Evolutionary conservation across 2,888 invertebrate genomes (phyloP).

Genomic region (Galerucella pusilla): DNA sequence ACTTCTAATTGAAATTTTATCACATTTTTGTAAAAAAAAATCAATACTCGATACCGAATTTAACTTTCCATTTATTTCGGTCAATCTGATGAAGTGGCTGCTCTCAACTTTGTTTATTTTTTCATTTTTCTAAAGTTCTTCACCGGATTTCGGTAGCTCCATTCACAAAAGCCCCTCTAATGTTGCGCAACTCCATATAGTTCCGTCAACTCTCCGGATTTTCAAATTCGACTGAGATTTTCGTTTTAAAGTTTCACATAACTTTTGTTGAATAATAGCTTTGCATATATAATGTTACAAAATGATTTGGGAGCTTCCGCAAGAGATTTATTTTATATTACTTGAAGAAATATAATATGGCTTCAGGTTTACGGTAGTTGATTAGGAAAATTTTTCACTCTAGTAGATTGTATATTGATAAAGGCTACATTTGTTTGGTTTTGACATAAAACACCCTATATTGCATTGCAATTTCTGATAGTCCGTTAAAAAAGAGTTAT

Average conservation of each 20-base stretch:
- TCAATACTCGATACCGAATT: constrained; percentile 24
- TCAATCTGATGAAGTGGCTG: constrained; percentile 6
- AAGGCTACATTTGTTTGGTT: too few relatives aligned
- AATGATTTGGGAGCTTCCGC: not conserved
- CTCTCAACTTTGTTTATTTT: not conserved
- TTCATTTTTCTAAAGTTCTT: constrained; percentile 4
- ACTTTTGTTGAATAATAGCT: constrained; percentile 2
- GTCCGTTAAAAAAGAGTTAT: too few relatives aligned
- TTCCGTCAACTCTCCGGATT: constrained; percentile 4
- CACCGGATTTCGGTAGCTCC: not conserved
- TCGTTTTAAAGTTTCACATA: constrained; percentile 4
- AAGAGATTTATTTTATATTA: constrained; percentile 1
- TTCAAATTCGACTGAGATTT: constrained; percentile 5
- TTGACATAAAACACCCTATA: too few relatives aligned
- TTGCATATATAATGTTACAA: constrained; percentile 3
- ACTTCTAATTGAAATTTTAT: not conserved
- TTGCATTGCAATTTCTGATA: too few relatives aligned
- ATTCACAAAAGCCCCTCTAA: constrained; percentile 8
- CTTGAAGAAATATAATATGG: not conserved
- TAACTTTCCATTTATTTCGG: constrained; percentile 26
- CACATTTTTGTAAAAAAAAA: constrained; percentile 8
- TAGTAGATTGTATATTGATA: too few relatives aligned
- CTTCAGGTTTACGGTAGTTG: too few relatives aligned
- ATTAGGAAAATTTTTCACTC: too few relatives aligned
- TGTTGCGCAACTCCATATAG: not conserved